Conservation (phyloP, 2,888 invertebrate genomes). For the Caenorhabditis sp. region DNA sequence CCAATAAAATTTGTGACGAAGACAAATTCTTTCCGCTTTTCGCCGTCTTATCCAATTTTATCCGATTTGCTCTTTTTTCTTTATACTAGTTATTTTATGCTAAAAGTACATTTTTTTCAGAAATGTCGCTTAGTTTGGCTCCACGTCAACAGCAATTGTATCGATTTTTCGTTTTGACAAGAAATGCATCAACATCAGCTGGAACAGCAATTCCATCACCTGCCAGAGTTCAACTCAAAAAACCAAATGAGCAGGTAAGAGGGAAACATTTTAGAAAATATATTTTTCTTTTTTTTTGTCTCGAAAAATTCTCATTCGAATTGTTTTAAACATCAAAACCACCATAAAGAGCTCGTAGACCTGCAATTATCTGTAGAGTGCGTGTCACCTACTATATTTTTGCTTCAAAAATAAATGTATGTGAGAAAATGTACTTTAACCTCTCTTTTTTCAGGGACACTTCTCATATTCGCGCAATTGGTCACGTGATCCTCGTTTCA, state of each 20-base stretch:
- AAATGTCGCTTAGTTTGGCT: constrained; percentile 33
- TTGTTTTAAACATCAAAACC: too few relatives aligned
- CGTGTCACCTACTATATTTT: too few relatives aligned
- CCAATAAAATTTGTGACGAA: not conserved
- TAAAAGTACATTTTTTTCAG: constrained; percentile 9
- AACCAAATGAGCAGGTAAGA: constrained; percentile 30
- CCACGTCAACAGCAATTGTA: constrained; percentile 12
- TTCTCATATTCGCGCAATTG: constrained; percentile 46
- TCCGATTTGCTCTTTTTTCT: not conserved
- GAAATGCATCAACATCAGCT: constrained; percentile 27
- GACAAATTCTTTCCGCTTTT: not conserved
- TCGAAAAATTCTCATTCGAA: too few relatives aligned
- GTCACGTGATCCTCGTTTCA: constrained; percentile 43
- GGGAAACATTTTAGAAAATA: not conserved
- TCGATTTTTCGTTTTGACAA: constrained; percentile 28
- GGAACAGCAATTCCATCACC: constrained; percentile 15
- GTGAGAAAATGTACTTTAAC: too few relatives aligned
- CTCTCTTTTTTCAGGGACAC: constrained; percentile 37
- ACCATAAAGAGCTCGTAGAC: too few relatives aligned
- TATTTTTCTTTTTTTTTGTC: not conserved
- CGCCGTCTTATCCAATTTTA: not conserved
- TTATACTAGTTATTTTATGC: not conserved
- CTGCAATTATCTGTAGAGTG: too few relatives aligned
- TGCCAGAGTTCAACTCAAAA: constrained; percentile 41
- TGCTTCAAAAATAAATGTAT: too few relatives aligned